These are phyloP conservation scores for Siniperca knerii DNA, from an alignment of 2,113 vertebrate species.

Conservation along the genomic window DNA sequence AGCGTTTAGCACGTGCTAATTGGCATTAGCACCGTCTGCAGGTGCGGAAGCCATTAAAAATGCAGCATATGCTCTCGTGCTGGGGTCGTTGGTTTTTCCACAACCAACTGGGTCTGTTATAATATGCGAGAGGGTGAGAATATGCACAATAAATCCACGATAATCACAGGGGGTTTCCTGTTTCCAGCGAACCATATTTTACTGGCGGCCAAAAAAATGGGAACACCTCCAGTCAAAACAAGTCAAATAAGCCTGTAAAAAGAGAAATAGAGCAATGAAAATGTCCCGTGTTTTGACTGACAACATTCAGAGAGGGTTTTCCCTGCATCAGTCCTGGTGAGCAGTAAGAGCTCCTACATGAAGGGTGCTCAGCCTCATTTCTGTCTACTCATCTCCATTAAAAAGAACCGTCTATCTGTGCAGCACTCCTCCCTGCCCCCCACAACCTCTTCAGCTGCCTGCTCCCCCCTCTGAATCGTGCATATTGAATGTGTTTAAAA, in stretches of 20 bases:
- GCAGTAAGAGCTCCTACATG: constrained; percentile 28
- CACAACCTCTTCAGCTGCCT: neutral
- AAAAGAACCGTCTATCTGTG: constrained; percentile 50
- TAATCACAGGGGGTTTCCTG: constrained; percentile 70
- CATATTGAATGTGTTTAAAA: constrained; percentile 62
- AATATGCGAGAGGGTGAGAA: constrained; percentile 49
- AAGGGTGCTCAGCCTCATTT: constrained; percentile 41
- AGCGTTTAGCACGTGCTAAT: constrained; percentile 81
- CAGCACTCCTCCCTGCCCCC: neutral
- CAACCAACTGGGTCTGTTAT: constrained; percentile 60
- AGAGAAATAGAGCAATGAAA: constrained; percentile 43
- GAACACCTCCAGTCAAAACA: constrained; percentile 55
- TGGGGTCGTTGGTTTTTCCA: constrained; percentile 23
- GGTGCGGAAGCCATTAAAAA: constrained; percentile 70
- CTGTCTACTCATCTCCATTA: constrained; percentile 61
- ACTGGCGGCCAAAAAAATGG: constrained; percentile 46
- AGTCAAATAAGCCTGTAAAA: constrained; percentile 52
- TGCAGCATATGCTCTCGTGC: constrained; percentile 31
- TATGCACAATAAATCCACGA: constrained; percentile 60
- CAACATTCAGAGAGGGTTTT: constrained; percentile 50
- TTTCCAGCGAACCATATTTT: constrained; percentile 58
- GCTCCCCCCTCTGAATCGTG: constrained; percentile 23
- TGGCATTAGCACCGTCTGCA: constrained; percentile 66
- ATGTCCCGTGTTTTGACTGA: constrained; percentile 55
- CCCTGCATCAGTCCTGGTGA: constrained; percentile 35